A percentile compares a stretch with the other conserved stretches of the same genome.
These are phyloP conservation scores for Falco berigora DNA, from an alignment of 2,797 vertebrate species.

Conservation along the genomic window DNA sequence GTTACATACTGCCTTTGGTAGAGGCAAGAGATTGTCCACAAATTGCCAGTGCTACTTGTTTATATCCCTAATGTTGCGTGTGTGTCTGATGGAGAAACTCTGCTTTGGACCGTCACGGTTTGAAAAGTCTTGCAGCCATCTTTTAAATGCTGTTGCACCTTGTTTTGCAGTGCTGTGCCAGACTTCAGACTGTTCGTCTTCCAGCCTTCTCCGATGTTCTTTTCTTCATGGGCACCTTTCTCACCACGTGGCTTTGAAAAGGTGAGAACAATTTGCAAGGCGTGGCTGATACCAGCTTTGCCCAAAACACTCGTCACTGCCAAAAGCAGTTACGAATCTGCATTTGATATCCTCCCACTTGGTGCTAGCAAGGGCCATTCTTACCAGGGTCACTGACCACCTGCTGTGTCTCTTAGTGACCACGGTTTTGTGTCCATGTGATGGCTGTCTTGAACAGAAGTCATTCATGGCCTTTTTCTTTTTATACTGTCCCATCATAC, in stretches of 20 bases:
- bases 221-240: background rate
- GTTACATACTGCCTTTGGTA: background rate
- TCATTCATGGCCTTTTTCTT: background rate
- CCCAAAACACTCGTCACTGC: background rate
- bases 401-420: background rate
- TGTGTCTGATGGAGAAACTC: background rate
- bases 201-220: background rate
- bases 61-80: rapidly evolving
- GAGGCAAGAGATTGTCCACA: background rate
- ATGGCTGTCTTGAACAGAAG: background rate
- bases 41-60: rapidly evolving
- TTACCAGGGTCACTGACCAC: background rate
- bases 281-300: background rate
- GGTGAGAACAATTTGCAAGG: background rate
- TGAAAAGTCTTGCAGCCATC: background rate
- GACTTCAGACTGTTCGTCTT: background rate
- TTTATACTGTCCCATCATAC: background rate
- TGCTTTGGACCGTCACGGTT: background rate
- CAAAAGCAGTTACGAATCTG: background rate
- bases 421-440: background rate
- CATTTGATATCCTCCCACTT: background rate
- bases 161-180: background rate
- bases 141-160: background rate
- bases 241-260: background rate
- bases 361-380: background rate